These are phyloP conservation scores for Hydrochoerus hydrochaeris DNA, from an alignment of 2,113 vertebrate species.

Conservation along the genomic window DNA sequence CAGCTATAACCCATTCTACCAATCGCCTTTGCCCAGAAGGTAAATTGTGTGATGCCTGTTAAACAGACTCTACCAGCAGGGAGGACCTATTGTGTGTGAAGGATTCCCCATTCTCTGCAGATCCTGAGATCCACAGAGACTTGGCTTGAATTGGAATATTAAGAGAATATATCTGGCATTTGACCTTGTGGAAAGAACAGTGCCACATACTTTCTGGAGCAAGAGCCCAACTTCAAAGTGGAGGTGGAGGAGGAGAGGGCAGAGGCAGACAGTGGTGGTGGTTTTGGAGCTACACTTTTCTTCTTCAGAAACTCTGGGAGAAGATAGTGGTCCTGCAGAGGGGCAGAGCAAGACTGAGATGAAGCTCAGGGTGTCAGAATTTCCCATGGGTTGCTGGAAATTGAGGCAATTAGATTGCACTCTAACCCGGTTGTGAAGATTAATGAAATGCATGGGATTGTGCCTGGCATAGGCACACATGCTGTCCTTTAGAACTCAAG, in stretches of 20 bases:
- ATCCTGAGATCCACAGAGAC: conserved; percentile 47
- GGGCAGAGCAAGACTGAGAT: neutral
- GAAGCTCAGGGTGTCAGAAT: neutral
- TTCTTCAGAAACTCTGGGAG: neutral
- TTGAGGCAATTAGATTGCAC: neutral
- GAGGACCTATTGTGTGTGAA: neutral
- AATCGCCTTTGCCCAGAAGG: neutral
- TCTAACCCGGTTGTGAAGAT: neutral
- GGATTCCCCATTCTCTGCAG: neutral
- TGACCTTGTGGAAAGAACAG: conserved; percentile 32
- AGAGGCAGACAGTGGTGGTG: neutral
- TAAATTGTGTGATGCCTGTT: neutral
- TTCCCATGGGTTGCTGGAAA: neutral
- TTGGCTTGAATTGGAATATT: conserved; percentile 65
- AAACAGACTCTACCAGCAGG: neutral
- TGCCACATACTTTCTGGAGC: conserved; percentile 44
- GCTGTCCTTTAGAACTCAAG: neutral
- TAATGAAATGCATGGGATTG: neutral
- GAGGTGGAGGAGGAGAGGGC: neutral
- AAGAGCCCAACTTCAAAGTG: neutral
- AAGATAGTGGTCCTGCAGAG: neutral
- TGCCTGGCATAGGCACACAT: neutral
- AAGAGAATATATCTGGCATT: conserved; percentile 60
- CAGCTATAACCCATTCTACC: neutral
- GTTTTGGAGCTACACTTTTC: neutral